Evolutionary conservation across 1,140 invertebrate genomes (phyloP).

Genomic region (Temnothorax longispinosus): DNA sequence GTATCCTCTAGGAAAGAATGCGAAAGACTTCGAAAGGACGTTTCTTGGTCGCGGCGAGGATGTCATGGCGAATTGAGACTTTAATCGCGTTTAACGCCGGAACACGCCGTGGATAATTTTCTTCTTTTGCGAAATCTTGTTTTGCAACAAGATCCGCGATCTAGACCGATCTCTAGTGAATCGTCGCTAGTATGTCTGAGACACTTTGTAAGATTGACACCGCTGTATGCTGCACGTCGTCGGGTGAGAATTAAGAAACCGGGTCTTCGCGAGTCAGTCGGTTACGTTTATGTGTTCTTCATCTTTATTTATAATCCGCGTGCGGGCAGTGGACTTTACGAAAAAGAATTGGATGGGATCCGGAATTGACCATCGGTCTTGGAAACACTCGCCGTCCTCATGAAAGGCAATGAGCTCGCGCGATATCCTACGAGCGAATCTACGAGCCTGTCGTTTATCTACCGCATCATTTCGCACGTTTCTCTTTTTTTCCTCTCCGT

Average conservation of each 20-base stretch:
- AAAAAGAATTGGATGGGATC: conserved; percentile 76
- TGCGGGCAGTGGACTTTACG: conserved; percentile 28
- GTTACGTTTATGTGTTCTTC: conserved; percentile 40
- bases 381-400: conserved; percentile 63
- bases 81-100: neutral
- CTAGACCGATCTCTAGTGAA: neutral
- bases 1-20: too few species aligned
- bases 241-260: conserved; percentile 12
- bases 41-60: neutral
- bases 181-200: neutral
- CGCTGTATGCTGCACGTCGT: neutral
- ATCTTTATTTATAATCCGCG: conserved; percentile 72
- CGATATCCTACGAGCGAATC: conserved; percentile 48
- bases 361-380: conserved; percentile 71
- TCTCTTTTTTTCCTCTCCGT: conserved; percentile 15
- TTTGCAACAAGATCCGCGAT: neutral
- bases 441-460: conserved; percentile 59
- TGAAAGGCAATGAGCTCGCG: conserved; percentile 76
- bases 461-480: conserved; percentile 46
- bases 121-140: neutral
- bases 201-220: neutral
- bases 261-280: neutral
- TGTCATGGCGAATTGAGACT: neutral
- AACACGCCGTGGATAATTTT: neutral
- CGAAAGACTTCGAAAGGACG: neutral